Evolutionary conservation across 2,888 invertebrate genomes (phyloP).

Genomic region (Plusia festucae): DNA sequence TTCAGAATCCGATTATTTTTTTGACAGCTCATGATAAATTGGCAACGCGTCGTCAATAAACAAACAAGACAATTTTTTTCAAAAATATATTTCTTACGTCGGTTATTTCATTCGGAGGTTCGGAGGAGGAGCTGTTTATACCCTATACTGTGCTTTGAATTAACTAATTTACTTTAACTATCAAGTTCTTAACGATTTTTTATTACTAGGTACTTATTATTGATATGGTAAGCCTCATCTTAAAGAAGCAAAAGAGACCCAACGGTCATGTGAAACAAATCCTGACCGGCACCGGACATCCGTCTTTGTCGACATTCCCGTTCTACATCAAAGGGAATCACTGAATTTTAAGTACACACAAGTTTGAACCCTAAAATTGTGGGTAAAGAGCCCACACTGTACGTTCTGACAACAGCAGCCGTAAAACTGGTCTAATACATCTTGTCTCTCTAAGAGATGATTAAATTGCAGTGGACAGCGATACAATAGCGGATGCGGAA

Average conservation of each 20-base stretch:
- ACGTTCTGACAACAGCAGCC: slow-evolving; percentile 54
- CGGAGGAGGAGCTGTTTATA: no score
- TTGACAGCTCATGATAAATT: slow-evolving; percentile 55
- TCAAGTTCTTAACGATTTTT: no score
- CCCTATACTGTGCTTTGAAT: no score
- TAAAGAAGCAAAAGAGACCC: slow-evolving; percentile 70
- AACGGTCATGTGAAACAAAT: slow-evolving; percentile 87
- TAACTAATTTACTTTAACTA: no score
- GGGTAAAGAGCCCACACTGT: slow-evolving; percentile 60
- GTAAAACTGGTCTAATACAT: slow-evolving; percentile 80
- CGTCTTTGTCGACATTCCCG: slow-evolving; percentile 89
- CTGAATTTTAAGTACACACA: slow-evolving; percentile 68
- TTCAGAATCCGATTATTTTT: slow-evolving; percentile 47
- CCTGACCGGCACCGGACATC: slow-evolving; percentile 90
- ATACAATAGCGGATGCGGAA: slow-evolving; percentile 79
- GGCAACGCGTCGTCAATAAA: slow-evolving; percentile 43
- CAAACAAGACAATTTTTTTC: slow-evolving; percentile 28
- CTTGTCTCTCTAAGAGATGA: slow-evolving; percentile 80
- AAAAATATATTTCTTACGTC: slow-evolving; percentile 19
- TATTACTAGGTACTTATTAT: no score
- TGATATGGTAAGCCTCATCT: slow-evolving; percentile 56
- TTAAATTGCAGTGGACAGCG: slow-evolving; percentile 79
- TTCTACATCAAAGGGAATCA: slow-evolving; percentile 87
- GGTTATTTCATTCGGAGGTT: no score
- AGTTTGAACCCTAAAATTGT: slow-evolving; percentile 77